Conservation (phyloP, 1,140 invertebrate species). For the Drosophila suzukii region DNA sequence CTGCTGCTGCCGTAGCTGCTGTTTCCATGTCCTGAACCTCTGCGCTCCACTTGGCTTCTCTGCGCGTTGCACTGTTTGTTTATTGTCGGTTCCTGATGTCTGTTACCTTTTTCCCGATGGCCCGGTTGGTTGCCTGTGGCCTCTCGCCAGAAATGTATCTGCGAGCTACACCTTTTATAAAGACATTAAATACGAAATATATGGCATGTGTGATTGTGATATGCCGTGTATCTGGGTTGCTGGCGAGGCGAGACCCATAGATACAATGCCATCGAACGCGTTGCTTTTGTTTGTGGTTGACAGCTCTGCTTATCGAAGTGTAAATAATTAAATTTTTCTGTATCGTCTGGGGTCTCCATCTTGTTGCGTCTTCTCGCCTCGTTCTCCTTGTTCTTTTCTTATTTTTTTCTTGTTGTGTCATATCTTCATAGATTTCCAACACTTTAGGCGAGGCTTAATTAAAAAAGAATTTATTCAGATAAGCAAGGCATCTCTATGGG, state of each 20-base stretch:
- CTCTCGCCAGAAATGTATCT: constrained; percentile 70
- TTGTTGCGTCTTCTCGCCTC: constrained; percentile 29
- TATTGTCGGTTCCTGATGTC: constrained; percentile 45
- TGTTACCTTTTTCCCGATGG: not conserved
- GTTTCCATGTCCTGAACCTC: constrained; percentile 60
- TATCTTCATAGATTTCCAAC: constrained; percentile 57
- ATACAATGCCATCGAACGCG: constrained; percentile 59
- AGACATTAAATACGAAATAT: constrained; percentile 81
- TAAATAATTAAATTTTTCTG: constrained; percentile 81
- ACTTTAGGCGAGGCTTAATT: constrained; percentile 48
- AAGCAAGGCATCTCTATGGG: not conserved
- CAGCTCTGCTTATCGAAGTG: constrained; percentile 80
- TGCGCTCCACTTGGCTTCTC: constrained; percentile 7
- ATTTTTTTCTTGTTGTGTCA: constrained; percentile 11
- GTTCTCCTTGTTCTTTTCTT: not conserved
- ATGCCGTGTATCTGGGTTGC: constrained; percentile 68
- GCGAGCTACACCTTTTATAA: constrained; percentile 77
- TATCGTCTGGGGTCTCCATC: constrained; percentile 38
- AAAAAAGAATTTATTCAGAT: constrained; percentile 25
- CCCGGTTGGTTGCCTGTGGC: constrained; percentile 11
- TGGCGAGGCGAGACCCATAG: constrained; percentile 53
- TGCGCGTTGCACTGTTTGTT: constrained; percentile 50
- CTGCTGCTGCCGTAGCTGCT: constrained; percentile 60
- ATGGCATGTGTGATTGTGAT: constrained; percentile 81
- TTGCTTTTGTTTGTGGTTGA: constrained; percentile 69